These are phyloP conservation scores for Alectoris magna DNA, from an alignment of 2,797 vertebrate species.

Conservation along the genomic window DNA sequence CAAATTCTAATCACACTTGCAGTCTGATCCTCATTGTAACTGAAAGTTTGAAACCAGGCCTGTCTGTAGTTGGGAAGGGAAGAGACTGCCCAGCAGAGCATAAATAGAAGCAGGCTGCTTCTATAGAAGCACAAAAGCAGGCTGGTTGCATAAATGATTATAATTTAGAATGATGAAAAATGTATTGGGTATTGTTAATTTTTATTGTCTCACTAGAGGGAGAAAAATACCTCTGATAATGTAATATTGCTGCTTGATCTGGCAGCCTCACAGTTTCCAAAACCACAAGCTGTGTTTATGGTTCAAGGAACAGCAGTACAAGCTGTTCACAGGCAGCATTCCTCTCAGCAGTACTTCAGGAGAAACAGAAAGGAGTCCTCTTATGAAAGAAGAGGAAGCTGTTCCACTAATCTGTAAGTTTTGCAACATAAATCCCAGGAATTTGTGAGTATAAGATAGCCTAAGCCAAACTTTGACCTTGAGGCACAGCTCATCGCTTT, in stretches of 20 bases:
- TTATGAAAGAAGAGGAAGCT: background rate
- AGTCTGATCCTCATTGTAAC: background rate
- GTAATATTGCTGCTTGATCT: background rate
- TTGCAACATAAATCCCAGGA: background rate
- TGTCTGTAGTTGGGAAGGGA: background rate
- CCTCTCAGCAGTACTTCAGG: background rate
- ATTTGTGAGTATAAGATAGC: background rate
- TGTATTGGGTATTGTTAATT: background rate
- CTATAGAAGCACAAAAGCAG: background rate
- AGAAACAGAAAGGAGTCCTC: background rate
- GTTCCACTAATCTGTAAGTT: background rate
- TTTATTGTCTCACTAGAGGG: background rate
- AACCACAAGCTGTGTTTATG: background rate
- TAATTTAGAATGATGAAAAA: background rate
- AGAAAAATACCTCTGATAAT: background rate
- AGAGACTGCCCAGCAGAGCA: background rate
- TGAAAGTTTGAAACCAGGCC: background rate
- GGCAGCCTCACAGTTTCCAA: background rate
- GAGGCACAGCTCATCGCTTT: background rate
- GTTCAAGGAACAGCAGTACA: slow-evolving; percentile 37
- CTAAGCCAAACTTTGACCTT: background rate
- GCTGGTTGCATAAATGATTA: background rate
- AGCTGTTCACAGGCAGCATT: slow-evolving; percentile 17
- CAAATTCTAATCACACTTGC: background rate
- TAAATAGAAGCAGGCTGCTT: background rate